Conservation (phyloP, 2,797 vertebrate species). For the Girardinus metallicus region DNA sequence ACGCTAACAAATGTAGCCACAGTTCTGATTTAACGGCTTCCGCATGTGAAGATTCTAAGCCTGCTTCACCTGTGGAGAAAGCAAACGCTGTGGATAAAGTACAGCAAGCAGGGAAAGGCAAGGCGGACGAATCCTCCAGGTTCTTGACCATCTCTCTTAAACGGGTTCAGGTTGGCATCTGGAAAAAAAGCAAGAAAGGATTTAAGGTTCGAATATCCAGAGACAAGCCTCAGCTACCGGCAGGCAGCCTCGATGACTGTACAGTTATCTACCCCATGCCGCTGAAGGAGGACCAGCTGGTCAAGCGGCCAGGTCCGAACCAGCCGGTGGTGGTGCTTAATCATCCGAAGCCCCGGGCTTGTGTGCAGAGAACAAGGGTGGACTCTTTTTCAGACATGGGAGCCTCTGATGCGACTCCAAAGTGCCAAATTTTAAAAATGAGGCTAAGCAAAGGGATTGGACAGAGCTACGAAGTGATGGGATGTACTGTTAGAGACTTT, state of each 20-base stretch:
- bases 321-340: slow-evolving; percentile 97
- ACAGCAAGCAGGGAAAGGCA: slow-evolving; percentile 51
- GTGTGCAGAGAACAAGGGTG: slow-evolving; percentile 21
- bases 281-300: slow-evolving; percentile 84
- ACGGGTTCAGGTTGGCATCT: slow-evolving; percentile 69
- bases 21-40: neutral
- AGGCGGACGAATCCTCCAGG: slow-evolving; percentile 53
- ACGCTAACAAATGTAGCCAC: neutral
- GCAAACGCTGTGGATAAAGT: slow-evolving; percentile 25
- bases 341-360: slow-evolving; percentile 87
- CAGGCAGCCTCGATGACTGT: slow-evolving; percentile 18
- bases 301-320: slow-evolving; percentile 88
- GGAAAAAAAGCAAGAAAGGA: slow-evolving; percentile 67
- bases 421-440: slow-evolving; percentile 91
- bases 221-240: slow-evolving; percentile 42
- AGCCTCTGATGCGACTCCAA: slow-evolving; percentile 67
- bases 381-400: slow-evolving; percentile 29
- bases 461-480: slow-evolving; percentile 90
- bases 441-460: slow-evolving; percentile 91
- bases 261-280: slow-evolving; percentile 80
- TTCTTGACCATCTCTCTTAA: slow-evolving; percentile 81
- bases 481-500: slow-evolving; percentile 78
- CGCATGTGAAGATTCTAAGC: slow-evolving; percentile 1
- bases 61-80: neutral
- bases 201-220: slow-evolving; percentile 61